Conservation (phyloP, 1,140 invertebrate genomes). For the Matsumurasca onukii region DNA sequence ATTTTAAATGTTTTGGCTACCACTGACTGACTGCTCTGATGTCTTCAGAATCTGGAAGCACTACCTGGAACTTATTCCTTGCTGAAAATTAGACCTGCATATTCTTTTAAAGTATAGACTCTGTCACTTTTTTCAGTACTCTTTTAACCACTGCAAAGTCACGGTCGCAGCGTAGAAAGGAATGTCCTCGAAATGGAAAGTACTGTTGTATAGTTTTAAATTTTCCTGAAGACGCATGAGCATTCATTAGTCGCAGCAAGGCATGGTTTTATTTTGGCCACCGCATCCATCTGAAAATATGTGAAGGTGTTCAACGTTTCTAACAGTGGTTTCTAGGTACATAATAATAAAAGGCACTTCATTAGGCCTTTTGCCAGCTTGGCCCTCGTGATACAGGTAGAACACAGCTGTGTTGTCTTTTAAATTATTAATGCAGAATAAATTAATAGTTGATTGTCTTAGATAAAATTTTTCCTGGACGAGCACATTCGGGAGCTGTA, state of each 20-base stretch:
- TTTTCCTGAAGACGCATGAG: constrained; percentile 13
- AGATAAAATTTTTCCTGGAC: constrained; percentile 35
- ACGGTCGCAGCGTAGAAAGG: constrained; percentile 42
- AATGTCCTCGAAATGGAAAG: constrained; percentile 42
- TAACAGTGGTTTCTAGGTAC: constrained; percentile 17
- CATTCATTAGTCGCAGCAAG: constrained; percentile 24
- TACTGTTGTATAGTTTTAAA: constrained; percentile 37
- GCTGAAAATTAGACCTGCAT: background rate
- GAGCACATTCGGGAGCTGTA: constrained; percentile 30
- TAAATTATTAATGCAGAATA: constrained; percentile 27
- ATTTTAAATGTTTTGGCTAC: constrained; percentile 36
- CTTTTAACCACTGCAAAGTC: constrained; percentile 41
- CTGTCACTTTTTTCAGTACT: constrained; percentile 8
- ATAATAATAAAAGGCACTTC: constrained; percentile 14
- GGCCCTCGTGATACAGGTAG: constrained; percentile 31
- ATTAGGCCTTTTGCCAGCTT: constrained; percentile 28
- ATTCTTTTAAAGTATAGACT: constrained; percentile 3
- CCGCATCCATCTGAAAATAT: constrained; percentile 35
- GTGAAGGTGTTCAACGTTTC: too few relatives aligned
- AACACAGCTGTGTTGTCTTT: constrained; percentile 16
- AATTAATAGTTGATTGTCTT: constrained; percentile 19
- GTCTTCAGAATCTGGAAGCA: background rate
- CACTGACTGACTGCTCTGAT: constrained; percentile 34
- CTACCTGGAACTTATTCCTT: background rate
- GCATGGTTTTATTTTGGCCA: constrained; percentile 38